Percentiles rank a stretch among this genome's conserved stretches.
Evolutionary conservation across 2,113 vertebrate genomes (phyloP).

Genomic region (Rousettus leschenaultii): DNA sequence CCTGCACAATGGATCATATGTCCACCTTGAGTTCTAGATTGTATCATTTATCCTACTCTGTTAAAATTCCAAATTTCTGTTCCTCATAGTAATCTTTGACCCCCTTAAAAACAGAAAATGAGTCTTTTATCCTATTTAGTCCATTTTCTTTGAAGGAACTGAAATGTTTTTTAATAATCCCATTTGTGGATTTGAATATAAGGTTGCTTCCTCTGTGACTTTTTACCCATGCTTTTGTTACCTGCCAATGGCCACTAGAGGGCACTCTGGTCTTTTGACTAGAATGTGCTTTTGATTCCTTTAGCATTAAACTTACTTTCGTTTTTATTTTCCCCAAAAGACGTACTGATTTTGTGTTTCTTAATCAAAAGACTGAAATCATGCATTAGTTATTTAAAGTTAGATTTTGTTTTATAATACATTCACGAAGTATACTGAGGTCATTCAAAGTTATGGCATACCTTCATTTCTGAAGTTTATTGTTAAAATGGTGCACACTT

Average conservation of each 20-base stretch:
- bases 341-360: background rate
- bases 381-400: background rate
- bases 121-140: background rate
- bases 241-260: slow-evolving; percentile 69
- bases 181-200: background rate
- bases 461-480: background rate
- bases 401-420: background rate
- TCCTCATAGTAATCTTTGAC: background rate
- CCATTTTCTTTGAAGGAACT: background rate
- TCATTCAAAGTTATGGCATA: background rate
- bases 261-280: slow-evolving; percentile 70
- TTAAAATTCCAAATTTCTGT: background rate
- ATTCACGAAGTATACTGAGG: background rate
- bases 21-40: background rate
- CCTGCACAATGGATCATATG: background rate
- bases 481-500: background rate
- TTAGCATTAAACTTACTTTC: background rate
- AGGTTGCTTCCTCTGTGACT: background rate
- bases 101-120: background rate
- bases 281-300: background rate
- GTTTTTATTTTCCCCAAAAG: background rate
- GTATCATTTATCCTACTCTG: background rate
- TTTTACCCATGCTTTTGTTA: background rate
- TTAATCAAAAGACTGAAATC: background rate
- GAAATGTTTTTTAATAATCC: background rate